These are phyloP conservation scores for Notechis scutatus DNA, from an alignment of 2,113 vertebrate genomes.

Conservation along the genomic window DNA sequence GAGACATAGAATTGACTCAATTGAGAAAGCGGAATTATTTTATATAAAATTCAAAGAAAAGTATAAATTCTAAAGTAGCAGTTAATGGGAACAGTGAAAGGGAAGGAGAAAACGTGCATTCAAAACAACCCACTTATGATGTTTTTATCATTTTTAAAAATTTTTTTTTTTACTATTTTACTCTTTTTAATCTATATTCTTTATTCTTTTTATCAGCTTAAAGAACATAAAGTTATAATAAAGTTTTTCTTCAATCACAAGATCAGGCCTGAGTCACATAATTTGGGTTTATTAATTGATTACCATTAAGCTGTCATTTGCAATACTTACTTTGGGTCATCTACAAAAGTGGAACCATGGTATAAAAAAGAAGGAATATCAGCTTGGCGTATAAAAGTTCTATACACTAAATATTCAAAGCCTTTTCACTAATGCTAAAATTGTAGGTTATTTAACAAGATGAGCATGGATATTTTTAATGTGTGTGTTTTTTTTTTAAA, in stretches of 20 bases:
- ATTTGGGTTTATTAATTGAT: neutral
- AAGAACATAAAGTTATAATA: neutral
- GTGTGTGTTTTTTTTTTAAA: rapidly evolving
- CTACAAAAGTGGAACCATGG: neutral
- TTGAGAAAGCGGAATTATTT: too few relatives aligned
- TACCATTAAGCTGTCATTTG: neutral
- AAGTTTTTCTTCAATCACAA: neutral
- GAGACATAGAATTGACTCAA: too few relatives aligned
- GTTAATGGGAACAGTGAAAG: neutral
- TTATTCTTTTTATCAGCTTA: neutral
- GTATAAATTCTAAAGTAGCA: neutral
- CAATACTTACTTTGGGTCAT: neutral
- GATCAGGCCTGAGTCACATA: neutral
- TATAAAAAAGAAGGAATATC: neutral
- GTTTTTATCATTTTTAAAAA: neutral
- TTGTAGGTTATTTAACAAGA: neutral
- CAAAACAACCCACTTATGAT: neutral
- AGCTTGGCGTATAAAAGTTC: neutral
- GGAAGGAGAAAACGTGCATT: neutral
- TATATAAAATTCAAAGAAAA: neutral
- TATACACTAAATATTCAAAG: neutral
- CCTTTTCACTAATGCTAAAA: neutral
- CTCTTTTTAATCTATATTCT: neutral
- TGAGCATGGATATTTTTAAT: neutral
- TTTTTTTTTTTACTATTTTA: neutral